Conservation (phyloP, 1,140 invertebrate species). For the Panagrolaimus sp. region DNA sequence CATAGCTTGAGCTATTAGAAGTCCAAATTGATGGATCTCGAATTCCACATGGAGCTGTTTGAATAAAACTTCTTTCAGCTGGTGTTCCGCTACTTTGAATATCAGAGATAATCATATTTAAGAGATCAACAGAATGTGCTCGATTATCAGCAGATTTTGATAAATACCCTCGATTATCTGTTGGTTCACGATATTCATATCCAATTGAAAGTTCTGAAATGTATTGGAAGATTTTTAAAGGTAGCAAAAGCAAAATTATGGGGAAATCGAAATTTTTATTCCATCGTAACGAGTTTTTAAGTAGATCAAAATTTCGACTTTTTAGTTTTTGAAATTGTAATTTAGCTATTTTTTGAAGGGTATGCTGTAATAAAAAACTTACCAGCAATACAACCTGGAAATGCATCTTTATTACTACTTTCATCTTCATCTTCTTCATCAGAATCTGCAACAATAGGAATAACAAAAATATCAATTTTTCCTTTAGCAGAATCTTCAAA, state of each 20-base stretch:
- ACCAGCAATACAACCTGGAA: constrained; percentile 24
- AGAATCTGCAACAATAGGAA: background rate
- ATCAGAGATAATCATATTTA: background rate
- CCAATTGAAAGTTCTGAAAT: background rate
- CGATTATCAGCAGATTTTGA: background rate
- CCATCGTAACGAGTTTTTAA: too few species aligned
- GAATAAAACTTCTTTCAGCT: background rate
- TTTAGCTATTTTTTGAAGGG: background rate
- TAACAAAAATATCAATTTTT: background rate
- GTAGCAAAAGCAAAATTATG: too few species aligned
- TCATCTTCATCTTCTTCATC: background rate
- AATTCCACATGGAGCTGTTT: constrained; percentile 15
- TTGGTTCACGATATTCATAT: constrained; percentile 3
- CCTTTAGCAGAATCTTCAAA: background rate
- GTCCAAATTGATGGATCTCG: constrained; percentile 18
- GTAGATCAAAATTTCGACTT: too few species aligned
- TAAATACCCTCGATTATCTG: background rate
- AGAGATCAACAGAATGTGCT: constrained; percentile 10
- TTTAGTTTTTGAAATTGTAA: too few species aligned
- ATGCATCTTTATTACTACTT: background rate
- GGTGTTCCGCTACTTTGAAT: background rate
- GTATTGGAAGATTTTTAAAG: too few species aligned
- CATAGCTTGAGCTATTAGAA: constrained; percentile 20
- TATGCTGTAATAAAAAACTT: background rate
- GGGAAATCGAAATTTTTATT: too few species aligned